Percentiles rank a stretch among this genome's conserved stretches.
Evolutionary conservation across 2,113 vertebrate genomes (phyloP).

Genomic region (Bubo blakistoni): DNA sequence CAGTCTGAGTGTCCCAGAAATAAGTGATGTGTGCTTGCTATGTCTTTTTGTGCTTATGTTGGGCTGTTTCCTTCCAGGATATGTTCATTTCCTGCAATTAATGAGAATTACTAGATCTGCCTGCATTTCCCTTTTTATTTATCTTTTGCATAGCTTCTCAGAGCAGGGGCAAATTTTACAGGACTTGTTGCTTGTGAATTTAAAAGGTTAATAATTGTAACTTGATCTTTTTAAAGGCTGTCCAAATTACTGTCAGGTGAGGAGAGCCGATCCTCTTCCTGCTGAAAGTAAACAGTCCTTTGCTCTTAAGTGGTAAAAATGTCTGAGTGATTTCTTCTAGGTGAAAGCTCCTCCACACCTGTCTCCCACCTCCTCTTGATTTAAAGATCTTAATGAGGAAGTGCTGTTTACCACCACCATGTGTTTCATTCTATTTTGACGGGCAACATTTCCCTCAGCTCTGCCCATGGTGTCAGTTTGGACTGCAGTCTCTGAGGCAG

Average conservation of each 20-base stretch:
- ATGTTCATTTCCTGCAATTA: neutral
- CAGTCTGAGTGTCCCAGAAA: neutral
- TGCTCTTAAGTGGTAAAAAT: constrained; percentile 15
- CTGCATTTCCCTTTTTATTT: neutral
- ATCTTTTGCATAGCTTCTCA: neutral
- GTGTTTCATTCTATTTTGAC: neutral
- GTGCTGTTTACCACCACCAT: neutral
- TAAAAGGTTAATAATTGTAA: neutral
- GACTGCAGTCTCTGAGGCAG: neutral
- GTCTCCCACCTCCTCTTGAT: neutral
- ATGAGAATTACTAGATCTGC: neutral
- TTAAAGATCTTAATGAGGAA: neutral
- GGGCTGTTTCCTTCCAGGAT: neutral
- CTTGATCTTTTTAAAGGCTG: neutral
- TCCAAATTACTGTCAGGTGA: neutral
- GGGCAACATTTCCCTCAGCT: neutral
- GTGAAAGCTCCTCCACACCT: neutral
- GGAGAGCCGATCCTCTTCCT: neutral
- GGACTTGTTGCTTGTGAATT: neutral
- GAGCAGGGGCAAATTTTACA: neutral
- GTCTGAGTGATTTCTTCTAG: neutral
- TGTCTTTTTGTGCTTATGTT: neutral
- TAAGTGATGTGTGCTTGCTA: neutral
- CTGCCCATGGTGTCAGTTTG: neutral
- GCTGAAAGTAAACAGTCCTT: neutral